Percentiles rank a stretch among this genome's conserved stretches.
These are phyloP conservation scores for Scaptomyza pallida DNA, from an alignment of 1,140 invertebrate species.

Conservation along the genomic window DNA sequence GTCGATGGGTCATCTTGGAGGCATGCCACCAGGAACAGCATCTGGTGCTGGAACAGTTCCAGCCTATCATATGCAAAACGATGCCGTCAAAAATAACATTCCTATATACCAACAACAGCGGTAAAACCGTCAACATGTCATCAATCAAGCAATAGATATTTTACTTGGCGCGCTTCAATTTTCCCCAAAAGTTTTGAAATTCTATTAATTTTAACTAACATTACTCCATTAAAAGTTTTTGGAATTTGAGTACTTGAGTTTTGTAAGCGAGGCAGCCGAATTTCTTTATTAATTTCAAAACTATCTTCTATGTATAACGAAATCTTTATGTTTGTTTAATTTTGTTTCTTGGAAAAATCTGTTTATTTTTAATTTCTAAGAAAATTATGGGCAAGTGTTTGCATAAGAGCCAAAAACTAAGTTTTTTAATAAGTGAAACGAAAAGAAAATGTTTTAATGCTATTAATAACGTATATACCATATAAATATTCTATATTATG, in stretches of 20 bases:
- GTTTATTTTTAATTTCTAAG: slow-evolving; percentile 1
- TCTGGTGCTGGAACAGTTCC: slow-evolving; percentile 40
- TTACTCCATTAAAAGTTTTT: slow-evolving; percentile 9
- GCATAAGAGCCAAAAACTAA: slow-evolving; percentile 30
- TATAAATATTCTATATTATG: slow-evolving; percentile 70
- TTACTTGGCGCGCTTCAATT: slow-evolving; percentile 33
- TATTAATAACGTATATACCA: slow-evolving; percentile 55
- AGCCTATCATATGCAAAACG: slow-evolving; percentile 72
- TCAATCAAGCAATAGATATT: slow-evolving; percentile 7
- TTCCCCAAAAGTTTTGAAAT: slow-evolving; percentile 19
- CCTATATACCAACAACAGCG: slow-evolving; percentile 83
- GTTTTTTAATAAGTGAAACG: slow-evolving; percentile 39
- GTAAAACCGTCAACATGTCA: slow-evolving; percentile 55
- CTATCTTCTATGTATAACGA: slow-evolving; percentile 2
- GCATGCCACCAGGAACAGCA: slow-evolving; percentile 40
- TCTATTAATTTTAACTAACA: slow-evolving; percentile 2
- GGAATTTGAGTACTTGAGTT: slow-evolving; percentile 11
- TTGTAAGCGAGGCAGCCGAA: neutral
- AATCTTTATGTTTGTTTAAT: slow-evolving; percentile 14
- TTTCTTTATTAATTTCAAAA: neutral
- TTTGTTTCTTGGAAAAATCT: slow-evolving; percentile 2
- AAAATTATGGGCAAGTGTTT: slow-evolving; percentile 21
- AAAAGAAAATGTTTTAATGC: slow-evolving; percentile 44
- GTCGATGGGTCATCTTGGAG: slow-evolving; percentile 52
- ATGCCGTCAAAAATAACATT: slow-evolving; percentile 81